A percentile compares a stretch with the other conserved stretches of the same genome.
phyloP scores from a whole-genome alignment of 2,113 vertebrate genomes.

The Sander lucioperca region DNA sequence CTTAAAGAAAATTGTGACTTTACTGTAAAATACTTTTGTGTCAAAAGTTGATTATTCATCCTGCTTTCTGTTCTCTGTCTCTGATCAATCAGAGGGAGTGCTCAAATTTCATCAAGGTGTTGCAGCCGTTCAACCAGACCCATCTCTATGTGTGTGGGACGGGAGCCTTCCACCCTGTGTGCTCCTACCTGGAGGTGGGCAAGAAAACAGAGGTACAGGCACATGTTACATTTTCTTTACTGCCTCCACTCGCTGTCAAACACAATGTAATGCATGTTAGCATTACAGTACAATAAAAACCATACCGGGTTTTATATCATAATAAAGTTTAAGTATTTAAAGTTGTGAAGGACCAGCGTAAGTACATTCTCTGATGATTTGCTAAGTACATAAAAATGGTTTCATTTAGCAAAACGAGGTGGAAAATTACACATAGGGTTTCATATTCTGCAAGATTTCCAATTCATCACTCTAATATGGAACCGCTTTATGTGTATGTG shows the following conservation, averaged over 20 bases:
- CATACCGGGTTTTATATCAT: background rate
- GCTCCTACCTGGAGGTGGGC: conserved; percentile 94
- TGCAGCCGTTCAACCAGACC: conserved; percentile 95
- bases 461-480: conserved; percentile 60
- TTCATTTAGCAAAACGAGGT: conserved; percentile 52
- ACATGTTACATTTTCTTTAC: background rate
- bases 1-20: background rate
- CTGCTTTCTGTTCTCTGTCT: conserved; percentile 19
- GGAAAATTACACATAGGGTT: conserved; percentile 55
- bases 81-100: conserved; percentile 90
- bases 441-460: conserved; percentile 33
- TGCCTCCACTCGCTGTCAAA: background rate
- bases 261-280: background rate
- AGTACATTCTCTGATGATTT: conserved; percentile 42
- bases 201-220: conserved; percentile 92
- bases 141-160: conserved; percentile 96
- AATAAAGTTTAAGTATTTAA: background rate
- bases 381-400: conserved; percentile 47
- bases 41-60: background rate
- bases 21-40: background rate
- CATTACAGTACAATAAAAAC: background rate
- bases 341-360: conserved; percentile 33
- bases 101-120: conserved; percentile 96
- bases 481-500: conserved; percentile 33
- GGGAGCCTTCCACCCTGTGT: conserved; percentile 96